A percentile compares a stretch with the other conserved stretches of the same genome.
Evolutionary conservation across 2,797 vertebrate species (phyloP).

Genomic region (Cirrhinus molitorella): DNA sequence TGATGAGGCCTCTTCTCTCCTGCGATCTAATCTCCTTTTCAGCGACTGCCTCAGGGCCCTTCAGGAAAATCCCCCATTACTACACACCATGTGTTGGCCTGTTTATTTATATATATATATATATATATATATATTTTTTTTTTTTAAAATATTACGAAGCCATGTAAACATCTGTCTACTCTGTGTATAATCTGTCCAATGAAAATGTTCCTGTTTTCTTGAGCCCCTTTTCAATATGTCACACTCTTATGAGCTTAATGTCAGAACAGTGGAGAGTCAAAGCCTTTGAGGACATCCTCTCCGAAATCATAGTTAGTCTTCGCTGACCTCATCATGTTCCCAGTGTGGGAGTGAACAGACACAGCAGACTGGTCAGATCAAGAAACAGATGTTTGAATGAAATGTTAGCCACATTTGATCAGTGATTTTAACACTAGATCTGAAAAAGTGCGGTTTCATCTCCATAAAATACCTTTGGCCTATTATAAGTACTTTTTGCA

Average conservation of each 20-base stretch:
- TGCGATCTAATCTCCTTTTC: conserved; percentile 69
- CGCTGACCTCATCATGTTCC: conserved; percentile 31
- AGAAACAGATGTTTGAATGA: neutral
- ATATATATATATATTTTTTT: too few relatives aligned
- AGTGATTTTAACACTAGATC: neutral
- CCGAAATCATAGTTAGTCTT: neutral
- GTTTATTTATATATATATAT: conserved; percentile 80
- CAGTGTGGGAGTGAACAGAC: neutral
- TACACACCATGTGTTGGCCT: conserved; percentile 82
- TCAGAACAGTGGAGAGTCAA: conserved; percentile 67
- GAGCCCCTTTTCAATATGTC: conserved; percentile 84
- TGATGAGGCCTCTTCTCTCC: conserved; percentile 45
- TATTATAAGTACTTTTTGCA: neutral
- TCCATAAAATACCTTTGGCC: neutral
- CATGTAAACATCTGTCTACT: conserved; percentile 86
- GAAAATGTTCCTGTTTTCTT: conserved; percentile 87
- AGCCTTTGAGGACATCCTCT: conserved; percentile 49
- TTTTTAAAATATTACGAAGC: conserved; percentile 81
- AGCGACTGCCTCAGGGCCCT: conserved; percentile 63
- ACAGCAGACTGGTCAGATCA: neutral
- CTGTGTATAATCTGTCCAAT: conserved; percentile 86
- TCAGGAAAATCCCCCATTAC: conserved; percentile 72
- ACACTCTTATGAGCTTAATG: conserved; percentile 81
- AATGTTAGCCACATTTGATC: neutral
- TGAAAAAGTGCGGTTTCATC: neutral